Evolutionary conservation across 2,113 vertebrate species (phyloP).

Genomic region (Campylomormyrus numenius): DNA sequence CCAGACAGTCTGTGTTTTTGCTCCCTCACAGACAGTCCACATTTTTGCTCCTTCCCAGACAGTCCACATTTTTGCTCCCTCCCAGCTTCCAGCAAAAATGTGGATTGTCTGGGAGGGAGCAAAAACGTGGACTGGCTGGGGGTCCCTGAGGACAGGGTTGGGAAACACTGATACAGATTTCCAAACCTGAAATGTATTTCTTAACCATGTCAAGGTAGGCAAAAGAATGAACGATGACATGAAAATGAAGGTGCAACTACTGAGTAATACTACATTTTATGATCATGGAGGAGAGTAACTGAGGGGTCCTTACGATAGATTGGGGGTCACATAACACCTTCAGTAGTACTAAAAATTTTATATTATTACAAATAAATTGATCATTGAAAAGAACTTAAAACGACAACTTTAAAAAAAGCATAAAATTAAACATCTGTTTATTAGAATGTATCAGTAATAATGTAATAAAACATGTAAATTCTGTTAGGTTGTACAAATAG

Average conservation of each 20-base stretch:
- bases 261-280: not conserved
- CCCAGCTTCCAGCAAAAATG: not conserved
- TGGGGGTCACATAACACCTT: not conserved
- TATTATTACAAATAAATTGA: not conserved
- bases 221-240: not conserved
- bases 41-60: not conserved
- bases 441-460: not conserved
- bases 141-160: not conserved
- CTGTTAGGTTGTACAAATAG: not conserved
- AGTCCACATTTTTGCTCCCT: not conserved
- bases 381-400: not conserved
- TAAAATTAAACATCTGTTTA: not conserved
- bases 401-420: not conserved
- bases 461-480: not conserved
- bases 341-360: not conserved
- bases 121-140: not conserved
- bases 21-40: not conserved
- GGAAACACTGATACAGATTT: not conserved
- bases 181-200: not conserved
- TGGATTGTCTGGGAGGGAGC: not conserved
- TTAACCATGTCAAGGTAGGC: not conserved
- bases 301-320: not conserved
- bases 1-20: not conserved
- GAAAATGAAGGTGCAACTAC: not conserved
- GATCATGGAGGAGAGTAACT: not conserved